Percentiles rank a stretch among this genome's conserved stretches.
phyloP scores from a whole-genome alignment of 2,888 invertebrate species.

The Drosophila longiperda region DNA sequence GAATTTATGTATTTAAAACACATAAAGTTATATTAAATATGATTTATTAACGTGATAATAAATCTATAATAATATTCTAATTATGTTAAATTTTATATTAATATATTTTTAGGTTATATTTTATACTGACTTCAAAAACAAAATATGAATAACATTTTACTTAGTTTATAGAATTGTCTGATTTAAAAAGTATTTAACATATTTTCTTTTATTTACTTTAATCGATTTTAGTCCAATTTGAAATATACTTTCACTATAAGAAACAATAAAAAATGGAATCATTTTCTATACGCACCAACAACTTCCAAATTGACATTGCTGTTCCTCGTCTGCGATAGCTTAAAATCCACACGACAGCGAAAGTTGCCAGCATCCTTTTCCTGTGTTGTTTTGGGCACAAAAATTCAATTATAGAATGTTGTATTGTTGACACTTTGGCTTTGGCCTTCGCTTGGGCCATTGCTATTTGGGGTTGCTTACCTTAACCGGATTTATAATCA shows the following conservation, averaged over 20 bases:
- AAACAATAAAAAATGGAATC: neutral
- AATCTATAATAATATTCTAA: neutral
- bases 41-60: no score
- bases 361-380: conserved; percentile 90
- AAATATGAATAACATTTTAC: neutral
- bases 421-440: conserved; percentile 47
- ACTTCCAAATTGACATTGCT: conserved; percentile 91
- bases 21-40: neutral
- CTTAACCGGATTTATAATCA: conserved; percentile 87
- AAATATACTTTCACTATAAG: neutral
- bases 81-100: neutral
- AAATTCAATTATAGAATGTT: conserved; percentile 66
- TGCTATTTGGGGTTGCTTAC: conserved; percentile 71
- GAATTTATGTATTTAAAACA: neutral
- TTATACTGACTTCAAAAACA: no score
- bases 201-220: neutral
- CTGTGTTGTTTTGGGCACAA: conserved; percentile 69
- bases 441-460: conserved; percentile 1
- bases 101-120: neutral
- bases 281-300: conserved; percentile 88
- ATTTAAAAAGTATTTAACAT: neutral
- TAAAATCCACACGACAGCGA: conserved; percentile 92
- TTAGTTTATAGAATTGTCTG: neutral
- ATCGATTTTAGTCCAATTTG: neutral
- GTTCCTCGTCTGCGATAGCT: conserved; percentile 91